These are phyloP conservation scores for Theocolax elegans DNA, from an alignment of 1,140 invertebrate species.

Conservation along the genomic window DNA sequence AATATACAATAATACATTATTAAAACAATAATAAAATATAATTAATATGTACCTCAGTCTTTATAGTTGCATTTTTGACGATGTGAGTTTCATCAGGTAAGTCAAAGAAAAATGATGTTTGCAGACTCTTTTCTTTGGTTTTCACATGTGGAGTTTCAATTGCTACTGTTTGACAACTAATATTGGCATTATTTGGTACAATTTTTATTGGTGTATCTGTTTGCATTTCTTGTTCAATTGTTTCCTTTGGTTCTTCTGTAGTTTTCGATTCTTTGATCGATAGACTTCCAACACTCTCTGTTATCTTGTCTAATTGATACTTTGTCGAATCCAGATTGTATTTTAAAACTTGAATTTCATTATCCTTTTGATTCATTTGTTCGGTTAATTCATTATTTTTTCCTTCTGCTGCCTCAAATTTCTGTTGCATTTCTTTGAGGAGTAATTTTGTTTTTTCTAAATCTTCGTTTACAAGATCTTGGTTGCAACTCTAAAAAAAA, in stretches of 20 bases:
- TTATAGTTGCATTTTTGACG: conserved; percentile 34
- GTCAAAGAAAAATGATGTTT: conserved; percentile 27
- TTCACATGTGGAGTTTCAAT: neutral
- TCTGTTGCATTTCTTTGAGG: conserved; percentile 19
- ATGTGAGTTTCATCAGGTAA: neutral
- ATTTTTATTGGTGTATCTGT: neutral
- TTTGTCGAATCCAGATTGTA: conserved; percentile 43
- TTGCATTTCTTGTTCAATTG: conserved; percentile 12
- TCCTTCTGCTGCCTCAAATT: conserved; percentile 5
- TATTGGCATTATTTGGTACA: conserved; percentile 15
- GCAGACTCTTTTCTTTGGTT: conserved; percentile 33
- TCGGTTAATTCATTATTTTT: conserved; percentile 41
- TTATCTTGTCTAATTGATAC: conserved; percentile 39
- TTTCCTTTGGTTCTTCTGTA: neutral
- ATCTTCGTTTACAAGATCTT: neutral
- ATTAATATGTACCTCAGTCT: conserved; percentile 25
- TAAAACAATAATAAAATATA: neutral
- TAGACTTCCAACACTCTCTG: conserved; percentile 26
- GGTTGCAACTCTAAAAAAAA: no score
- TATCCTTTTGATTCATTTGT: conserved; percentile 41
- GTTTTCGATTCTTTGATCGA: neutral
- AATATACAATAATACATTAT: neutral
- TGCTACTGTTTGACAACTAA: conserved; percentile 28
- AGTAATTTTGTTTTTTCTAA: conserved; percentile 18
- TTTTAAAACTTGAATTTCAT: conserved; percentile 46